Base-by-base conservation (phyloP, 2,113 vertebrate genomes). In the Atherinomorus stipes region DNA sequence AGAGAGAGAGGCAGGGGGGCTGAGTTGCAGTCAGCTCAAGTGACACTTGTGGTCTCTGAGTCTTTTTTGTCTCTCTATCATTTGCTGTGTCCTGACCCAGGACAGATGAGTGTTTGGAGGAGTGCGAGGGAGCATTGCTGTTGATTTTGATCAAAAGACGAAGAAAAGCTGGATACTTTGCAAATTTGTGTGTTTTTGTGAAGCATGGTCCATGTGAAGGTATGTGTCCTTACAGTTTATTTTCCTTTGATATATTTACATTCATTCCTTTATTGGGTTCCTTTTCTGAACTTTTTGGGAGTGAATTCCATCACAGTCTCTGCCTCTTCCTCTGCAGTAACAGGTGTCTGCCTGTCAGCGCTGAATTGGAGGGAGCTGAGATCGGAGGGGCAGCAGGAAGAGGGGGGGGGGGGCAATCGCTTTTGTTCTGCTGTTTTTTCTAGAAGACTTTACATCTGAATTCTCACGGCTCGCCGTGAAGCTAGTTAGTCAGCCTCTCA, bases 201-300 rank as follows among this genome's bases (percentile, higher is more conserved):
- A 90, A 91, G 86, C 69, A 92, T 93, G 93, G 91, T 92, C 71
- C 90, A 87, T 79, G 88, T 89, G 84, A 93, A 94, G 93, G 93
- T 95, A 93, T 64, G 85, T 71, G 54, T 16, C 12, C 25, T 44
- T 21, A 10, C n/a, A 71, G 19, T 54, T 60, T 54, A 16, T 4
- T 22, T 22, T 47, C 22, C 12, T 51, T 13, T 21, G 1, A 11
- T 51, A 11, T 21, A 1, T 19, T 47, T 47, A 21, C 3, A 22
- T 40, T 23, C 7, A 34, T 26, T 23, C 8, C 19, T 1, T n/a
- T 11, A 50, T 45, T 4, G 0, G 4, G 1, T 4, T 11, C 38
- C 52, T 45, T 26, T 26, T n/a, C 19, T 2, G 1, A 19, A n/a
- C 26, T 64, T 54, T n/a, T 12, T 13, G 11, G 7, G 7, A 66